Conservation (phyloP, 2,888 invertebrate genomes). For the Philonicus albiceps region DNA sequence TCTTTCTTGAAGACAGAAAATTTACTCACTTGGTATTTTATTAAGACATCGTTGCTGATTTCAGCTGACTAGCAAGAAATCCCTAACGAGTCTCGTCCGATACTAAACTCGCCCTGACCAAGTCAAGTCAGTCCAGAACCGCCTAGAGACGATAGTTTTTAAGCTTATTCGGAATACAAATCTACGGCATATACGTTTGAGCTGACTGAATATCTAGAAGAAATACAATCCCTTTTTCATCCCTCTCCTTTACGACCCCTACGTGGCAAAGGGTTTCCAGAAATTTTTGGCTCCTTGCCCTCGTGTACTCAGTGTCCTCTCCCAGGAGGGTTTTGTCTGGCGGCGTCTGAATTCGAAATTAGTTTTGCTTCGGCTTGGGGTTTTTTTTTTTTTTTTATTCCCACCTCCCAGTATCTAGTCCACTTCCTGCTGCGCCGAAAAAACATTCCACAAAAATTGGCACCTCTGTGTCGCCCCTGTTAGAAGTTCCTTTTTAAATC, state of each 20-base stretch:
- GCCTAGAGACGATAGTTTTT: not conserved
- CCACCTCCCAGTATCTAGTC: not conserved
- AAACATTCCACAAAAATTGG: not conserved
- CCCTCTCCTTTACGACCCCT: not conserved
- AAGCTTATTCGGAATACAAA: not conserved
- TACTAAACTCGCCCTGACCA: not conserved
- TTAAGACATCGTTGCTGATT: not conserved
- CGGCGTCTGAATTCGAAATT: slow-evolving; percentile 29
- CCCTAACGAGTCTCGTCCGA: not conserved
- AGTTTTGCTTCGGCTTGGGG: not conserved
- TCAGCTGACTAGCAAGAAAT: not conserved
- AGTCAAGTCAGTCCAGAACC: not conserved
- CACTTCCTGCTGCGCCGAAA: not conserved
- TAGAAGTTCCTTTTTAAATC: not conserved
- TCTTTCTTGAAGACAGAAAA: not conserved
- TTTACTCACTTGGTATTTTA: not conserved
- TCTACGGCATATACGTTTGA: not conserved
- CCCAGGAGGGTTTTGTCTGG: not conserved
- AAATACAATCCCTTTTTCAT: not conserved
- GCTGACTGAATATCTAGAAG: not conserved
- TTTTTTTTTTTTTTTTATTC: not conserved
- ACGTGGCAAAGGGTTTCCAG: not conserved
- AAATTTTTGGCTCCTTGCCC: slow-evolving; percentile 13
- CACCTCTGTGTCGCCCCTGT: not conserved
- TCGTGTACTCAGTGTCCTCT: not conserved